A percentile compares a stretch with the other conserved stretches of the same genome.
Evolutionary conservation across 2,888 invertebrate species (phyloP).

Genomic region (Temnothorax ravouxi): DNA sequence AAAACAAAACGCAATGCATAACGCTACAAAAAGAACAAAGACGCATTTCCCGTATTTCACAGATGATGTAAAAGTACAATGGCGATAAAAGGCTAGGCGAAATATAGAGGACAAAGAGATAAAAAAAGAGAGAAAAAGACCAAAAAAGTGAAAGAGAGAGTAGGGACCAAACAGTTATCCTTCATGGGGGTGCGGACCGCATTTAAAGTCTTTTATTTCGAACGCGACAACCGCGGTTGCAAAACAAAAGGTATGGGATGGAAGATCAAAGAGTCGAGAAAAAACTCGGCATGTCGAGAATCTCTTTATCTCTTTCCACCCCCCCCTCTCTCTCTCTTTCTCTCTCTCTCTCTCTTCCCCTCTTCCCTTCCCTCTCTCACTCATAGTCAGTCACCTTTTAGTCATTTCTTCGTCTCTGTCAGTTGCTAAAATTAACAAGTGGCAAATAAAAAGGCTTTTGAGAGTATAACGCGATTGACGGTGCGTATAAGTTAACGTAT

Average conservation of each 20-base stretch:
- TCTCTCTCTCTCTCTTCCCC: constrained; percentile 1
- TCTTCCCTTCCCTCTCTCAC: not conserved
- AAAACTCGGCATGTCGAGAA: constrained; percentile 36
- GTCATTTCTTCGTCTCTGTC: constrained; percentile 25
- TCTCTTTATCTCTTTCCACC: constrained; percentile 48
- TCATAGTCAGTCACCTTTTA: constrained; percentile 8
- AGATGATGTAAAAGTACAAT: constrained; percentile 50
- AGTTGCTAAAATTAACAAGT: constrained; percentile 2
- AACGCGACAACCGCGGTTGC: constrained; percentile 74
- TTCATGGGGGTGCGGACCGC: constrained; percentile 72
- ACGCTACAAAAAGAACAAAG: constrained; percentile 22
- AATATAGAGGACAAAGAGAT: not conserved
- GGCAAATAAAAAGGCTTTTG: not conserved
- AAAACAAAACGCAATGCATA: constrained; percentile 26
- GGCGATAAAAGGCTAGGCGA: constrained; percentile 28
- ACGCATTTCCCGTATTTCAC: constrained; percentile 39
- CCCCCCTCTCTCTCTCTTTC: not conserved
- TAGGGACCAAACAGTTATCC: constrained; percentile 68
- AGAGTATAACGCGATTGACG: not conserved
- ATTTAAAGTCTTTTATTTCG: constrained; percentile 77
- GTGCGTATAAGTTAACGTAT: too few species aligned
- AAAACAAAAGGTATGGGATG: constrained; percentile 77
- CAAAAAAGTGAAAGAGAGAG: constrained; percentile 45
- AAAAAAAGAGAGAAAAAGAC: not conserved
- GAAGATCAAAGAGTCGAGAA: constrained; percentile 76